Evolutionary conservation across 2,888 invertebrate genomes (phyloP).

Genomic region (Chouioia cunea): DNA sequence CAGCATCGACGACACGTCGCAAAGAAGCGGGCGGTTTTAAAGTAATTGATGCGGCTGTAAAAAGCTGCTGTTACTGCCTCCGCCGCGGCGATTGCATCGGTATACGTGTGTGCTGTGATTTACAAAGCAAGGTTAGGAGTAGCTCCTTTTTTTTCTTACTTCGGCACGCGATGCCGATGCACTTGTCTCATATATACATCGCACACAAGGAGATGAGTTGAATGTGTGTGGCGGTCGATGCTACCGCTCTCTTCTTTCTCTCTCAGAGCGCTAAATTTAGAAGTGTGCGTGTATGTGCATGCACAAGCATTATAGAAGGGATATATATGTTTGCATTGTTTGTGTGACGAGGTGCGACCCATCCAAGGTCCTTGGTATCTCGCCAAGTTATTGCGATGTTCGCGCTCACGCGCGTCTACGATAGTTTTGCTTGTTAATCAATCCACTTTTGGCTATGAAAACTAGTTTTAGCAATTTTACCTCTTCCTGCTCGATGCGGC

Average conservation of each 20-base stretch:
- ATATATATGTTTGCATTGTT: not conserved
- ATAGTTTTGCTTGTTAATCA: too few relatives aligned
- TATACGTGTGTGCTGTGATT: too few relatives aligned
- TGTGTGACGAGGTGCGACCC: not conserved
- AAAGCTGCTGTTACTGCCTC: conserved; percentile 46
- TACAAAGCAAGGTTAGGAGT: too few relatives aligned
- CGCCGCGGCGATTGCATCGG: conserved; percentile 22
- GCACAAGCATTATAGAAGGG: not conserved
- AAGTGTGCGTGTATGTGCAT: not conserved
- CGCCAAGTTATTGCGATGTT: conserved; percentile 15
- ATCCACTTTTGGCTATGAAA: too few relatives aligned
- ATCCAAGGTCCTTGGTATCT: conserved; percentile 8
- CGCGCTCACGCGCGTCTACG: too few relatives aligned
- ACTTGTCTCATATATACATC: conserved; percentile 15
- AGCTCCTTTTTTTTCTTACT: not conserved
- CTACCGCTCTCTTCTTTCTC: too few relatives aligned
- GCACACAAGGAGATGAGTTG: too few relatives aligned
- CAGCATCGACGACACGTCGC: conserved; percentile 17
- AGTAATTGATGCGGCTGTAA: conserved; percentile 64
- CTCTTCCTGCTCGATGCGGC: too few relatives aligned
- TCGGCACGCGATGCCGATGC: conserved; percentile 20
- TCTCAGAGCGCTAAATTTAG: conserved; percentile 25
- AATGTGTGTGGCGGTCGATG: not conserved
- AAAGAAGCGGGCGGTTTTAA: conserved; percentile 53
- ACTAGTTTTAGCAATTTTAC: too few relatives aligned